Evolutionary conservation across 2,797 vertebrate species (phyloP), one percentile per base, ranked within the genome.

Genomic region (Halcyon badia): DNA sequence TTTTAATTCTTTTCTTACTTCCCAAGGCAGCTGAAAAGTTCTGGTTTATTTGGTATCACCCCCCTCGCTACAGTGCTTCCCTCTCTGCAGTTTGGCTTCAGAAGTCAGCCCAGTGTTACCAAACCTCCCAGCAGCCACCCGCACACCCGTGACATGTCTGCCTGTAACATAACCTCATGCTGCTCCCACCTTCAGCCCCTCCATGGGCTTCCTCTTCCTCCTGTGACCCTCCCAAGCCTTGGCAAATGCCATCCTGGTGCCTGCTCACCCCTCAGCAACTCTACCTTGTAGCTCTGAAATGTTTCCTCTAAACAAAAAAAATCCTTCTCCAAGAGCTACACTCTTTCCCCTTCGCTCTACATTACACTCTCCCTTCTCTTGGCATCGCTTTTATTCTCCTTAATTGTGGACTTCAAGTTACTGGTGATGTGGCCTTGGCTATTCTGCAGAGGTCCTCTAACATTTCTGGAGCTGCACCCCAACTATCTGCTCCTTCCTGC

Each of bases 141-240:
- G 0, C 1, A 1, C 37, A 30, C 21, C 51, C 28, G 16, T 2
- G 6, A 6, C 25, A 30, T 1, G 0, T 25, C 21, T 6, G 2
- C 41, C 56, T 2, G 1, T 48, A 11, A 15, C 1, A 1, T 13
- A 37, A 11, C 24, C n/a, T 75, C n/a, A 49, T 39, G 14, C 31
- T 68, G 37, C n/a, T 39, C n/a, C 61, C 18, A 39, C 30, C n/a
- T 10, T 11, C 8, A 42, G 51, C 19, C 24, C 28, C 41, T 49
- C 41, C 1, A 0, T 33, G 41, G 58, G 26, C 62, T 84, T 37
- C 31, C 5, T 39, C 16, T 76, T 12, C 66, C 49, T 57, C 19
- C 58, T 1, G 2, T 2, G 0, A 58, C n/a, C 13, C 15, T 37
- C 48, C 33, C 30, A 79, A 68, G 19, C 60, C 37, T 54, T 82